These are phyloP conservation scores for Hemaris fuciformis DNA, from an alignment of 2,888 invertebrate genomes.

Conservation along the genomic window DNA sequence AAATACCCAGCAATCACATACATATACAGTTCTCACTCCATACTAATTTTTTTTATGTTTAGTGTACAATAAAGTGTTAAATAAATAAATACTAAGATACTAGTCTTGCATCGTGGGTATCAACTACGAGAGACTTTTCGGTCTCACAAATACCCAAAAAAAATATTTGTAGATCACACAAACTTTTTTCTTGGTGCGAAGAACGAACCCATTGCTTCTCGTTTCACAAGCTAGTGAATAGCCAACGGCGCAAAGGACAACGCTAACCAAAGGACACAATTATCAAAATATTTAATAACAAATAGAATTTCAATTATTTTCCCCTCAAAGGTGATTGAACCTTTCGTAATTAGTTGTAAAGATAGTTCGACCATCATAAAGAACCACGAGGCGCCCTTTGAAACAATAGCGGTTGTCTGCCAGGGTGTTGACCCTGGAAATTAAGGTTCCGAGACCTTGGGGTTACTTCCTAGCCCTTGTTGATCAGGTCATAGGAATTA, in stretches of 20 bases:
- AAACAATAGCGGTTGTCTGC: background rate
- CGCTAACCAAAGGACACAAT: background rate
- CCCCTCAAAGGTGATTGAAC: background rate
- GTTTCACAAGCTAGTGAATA: background rate
- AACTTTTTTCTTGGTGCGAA: background rate
- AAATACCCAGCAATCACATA: too few species aligned
- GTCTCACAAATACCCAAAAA: too few species aligned
- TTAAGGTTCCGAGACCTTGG: background rate
- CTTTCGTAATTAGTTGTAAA: background rate
- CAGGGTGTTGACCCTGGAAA: background rate
- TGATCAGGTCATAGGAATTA: background rate
- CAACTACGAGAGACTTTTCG: too few species aligned
- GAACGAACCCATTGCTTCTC: background rate
- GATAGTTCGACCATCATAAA: background rate
- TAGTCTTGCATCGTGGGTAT: too few species aligned
- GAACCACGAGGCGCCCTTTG: background rate
- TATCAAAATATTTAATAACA: background rate
- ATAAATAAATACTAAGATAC: too few species aligned
- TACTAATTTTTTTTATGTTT: too few species aligned
- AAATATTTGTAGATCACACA: background rate
- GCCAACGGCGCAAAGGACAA: background rate
- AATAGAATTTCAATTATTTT: background rate
- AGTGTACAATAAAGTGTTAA: too few species aligned
- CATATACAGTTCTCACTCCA: too few species aligned
- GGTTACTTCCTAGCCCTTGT: too few species aligned